Evolutionary conservation across 2,797 vertebrate genomes (phyloP).

Genomic region (Aratinga solstitialis): DNA sequence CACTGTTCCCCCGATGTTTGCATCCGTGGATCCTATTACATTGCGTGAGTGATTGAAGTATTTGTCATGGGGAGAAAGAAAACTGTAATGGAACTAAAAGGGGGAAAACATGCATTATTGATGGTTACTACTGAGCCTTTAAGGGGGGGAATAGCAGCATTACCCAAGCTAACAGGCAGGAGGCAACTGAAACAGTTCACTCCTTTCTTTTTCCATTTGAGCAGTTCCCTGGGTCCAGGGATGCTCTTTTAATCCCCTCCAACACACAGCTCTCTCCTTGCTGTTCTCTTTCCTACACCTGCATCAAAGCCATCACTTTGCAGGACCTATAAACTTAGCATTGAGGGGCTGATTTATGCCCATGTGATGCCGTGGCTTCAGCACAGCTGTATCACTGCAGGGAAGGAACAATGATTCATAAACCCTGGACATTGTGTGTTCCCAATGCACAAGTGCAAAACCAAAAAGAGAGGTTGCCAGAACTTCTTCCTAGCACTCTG

Average conservation of each 20-base stretch:
- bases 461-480: not conserved
- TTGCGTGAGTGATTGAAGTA: not conserved
- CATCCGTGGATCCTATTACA: not conserved
- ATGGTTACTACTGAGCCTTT: not conserved
- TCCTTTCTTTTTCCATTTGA: not conserved
- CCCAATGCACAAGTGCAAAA: not conserved
- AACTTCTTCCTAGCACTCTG: not conserved
- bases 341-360: not conserved
- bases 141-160: not conserved
- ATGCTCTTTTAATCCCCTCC: not conserved
- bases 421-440: not conserved
- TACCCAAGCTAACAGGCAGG: not conserved
- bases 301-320: not conserved
- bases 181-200: not conserved
- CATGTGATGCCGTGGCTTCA: not conserved
- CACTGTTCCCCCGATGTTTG: not conserved
- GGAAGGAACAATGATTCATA: not conserved
- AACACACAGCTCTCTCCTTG: not conserved
- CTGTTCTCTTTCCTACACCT: not conserved
- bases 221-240: not conserved
- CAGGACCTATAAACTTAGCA: not conserved
- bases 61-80: not conserved
- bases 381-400: not conserved
- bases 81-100: slow-evolving; percentile 23
- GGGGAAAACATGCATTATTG: slow-evolving; percentile 37